Conservation (phyloP, 1,140 invertebrate genomes). For the Procambarus virginalis region DNA sequence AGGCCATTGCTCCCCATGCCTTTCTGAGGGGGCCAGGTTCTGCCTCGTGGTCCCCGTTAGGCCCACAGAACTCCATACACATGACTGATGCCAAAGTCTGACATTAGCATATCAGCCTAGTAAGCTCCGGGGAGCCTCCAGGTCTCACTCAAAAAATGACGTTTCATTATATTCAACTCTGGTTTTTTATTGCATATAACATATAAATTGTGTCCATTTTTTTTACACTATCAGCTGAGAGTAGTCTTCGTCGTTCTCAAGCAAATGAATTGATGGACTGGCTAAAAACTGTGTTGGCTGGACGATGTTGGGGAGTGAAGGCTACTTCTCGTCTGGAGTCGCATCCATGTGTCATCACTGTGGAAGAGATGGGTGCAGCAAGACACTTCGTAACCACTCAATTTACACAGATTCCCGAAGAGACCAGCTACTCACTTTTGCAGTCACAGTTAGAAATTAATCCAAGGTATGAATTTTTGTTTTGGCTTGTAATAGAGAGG, state of each 20-base stretch:
- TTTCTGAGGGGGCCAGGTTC: no score
- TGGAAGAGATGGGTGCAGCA: slow-evolving; percentile 93
- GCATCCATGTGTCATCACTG: slow-evolving; percentile 95
- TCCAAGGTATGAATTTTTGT: slow-evolving; percentile 74
- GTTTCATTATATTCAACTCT: no score
- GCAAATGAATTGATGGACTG: slow-evolving; percentile 83
- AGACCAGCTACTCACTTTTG: slow-evolving; percentile 88
- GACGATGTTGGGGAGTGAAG: slow-evolving; percentile 87
- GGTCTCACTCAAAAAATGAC: no score
- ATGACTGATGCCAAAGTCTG: no score
- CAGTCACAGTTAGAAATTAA: slow-evolving; percentile 77
- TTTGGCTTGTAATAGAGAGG: neutral
- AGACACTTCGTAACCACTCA: no score
- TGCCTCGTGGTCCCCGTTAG: no score
- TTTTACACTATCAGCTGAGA: slow-evolving; percentile 6
- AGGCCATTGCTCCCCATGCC: no score
- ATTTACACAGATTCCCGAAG: slow-evolving; percentile 81
- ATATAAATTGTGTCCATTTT: no score
- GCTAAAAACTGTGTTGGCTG: slow-evolving; percentile 81
- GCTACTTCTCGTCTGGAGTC: slow-evolving; percentile 87
- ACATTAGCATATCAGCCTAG: no score
- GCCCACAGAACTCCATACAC: no score
- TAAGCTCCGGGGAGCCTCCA: no score
- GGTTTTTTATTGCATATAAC: no score
- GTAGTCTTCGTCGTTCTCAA: slow-evolving; percentile 74